Percentiles rank a stretch among this genome's conserved stretches.
Conservation (phyloP, 2,113 vertebrate species). For the Myrmophylax atrothorax region DNA sequence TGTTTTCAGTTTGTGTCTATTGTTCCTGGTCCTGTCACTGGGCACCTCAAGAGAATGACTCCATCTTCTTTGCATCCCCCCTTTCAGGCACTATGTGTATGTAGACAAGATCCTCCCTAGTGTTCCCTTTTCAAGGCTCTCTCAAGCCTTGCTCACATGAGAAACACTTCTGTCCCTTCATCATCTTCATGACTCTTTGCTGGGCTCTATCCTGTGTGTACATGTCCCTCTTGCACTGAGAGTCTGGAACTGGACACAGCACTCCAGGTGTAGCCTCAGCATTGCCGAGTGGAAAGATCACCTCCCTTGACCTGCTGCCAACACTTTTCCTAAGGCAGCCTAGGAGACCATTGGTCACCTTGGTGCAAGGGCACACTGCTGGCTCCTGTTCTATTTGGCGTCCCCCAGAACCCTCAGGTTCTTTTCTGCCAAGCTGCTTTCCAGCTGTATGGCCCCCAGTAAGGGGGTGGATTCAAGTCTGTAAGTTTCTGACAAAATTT, state of each 20-base stretch:
- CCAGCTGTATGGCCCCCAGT: not conserved
- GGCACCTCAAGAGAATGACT: not conserved
- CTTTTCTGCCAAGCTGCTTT: not conserved
- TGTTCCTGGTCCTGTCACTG: not conserved
- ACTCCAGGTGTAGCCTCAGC: not conserved
- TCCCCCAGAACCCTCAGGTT: not conserved
- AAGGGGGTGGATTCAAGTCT: not conserved
- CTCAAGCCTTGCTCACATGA: not conserved
- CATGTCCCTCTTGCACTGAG: not conserved
- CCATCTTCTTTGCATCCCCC: not conserved
- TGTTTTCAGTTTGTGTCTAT: not conserved
- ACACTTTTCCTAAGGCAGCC: not conserved
- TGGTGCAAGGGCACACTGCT: not conserved
- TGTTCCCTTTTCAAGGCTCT: not conserved
- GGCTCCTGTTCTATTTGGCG: not conserved
- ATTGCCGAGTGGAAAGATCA: not conserved
- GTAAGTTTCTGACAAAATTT: not conserved
- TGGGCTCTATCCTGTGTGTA: not conserved
- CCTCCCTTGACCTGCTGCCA: not conserved
- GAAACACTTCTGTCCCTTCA: not conserved
- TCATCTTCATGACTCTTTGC: not conserved
- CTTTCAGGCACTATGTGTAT: not conserved
- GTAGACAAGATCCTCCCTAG: not conserved
- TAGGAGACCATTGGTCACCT: accelerated
- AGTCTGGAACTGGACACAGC: not conserved